Conservation (phyloP, 2,888 invertebrate genomes). For the Neocrepidodera transversa region DNA sequence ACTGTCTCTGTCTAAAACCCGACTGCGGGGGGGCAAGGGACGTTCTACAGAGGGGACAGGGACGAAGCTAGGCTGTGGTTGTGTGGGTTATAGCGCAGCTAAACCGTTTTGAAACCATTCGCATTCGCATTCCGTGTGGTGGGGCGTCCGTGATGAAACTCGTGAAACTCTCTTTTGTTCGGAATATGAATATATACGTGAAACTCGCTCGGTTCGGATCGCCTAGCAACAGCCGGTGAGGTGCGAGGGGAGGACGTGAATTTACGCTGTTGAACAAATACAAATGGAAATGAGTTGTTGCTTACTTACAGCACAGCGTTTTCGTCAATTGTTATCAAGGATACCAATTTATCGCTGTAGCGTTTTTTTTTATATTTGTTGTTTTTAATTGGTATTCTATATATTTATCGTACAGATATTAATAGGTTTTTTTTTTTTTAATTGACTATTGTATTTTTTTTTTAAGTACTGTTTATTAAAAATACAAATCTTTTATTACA, state of each 20-base stretch:
- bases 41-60: slow-evolving; percentile 25
- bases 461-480: too few relatives aligned
- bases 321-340: slow-evolving; percentile 28
- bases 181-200: slow-evolving; percentile 34
- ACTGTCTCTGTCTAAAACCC: slow-evolving; percentile 33
- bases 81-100: slow-evolving; percentile 46
- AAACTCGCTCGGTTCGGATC: slow-evolving; percentile 39
- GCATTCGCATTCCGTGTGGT: too few relatives aligned
- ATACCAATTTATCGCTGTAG: slow-evolving; percentile 35
- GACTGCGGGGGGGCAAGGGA: slow-evolving; percentile 27
- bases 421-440: too few relatives aligned
- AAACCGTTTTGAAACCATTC: slow-evolving; percentile 48
- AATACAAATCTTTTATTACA: too few relatives aligned
- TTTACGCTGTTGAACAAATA: slow-evolving; percentile 42
- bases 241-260: slow-evolving; percentile 44
- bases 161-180: slow-evolving; percentile 46
- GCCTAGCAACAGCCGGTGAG: slow-evolving; percentile 38
- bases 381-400: slow-evolving; percentile 34
- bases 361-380: too few relatives aligned
- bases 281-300: slow-evolving; percentile 43
- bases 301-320: slow-evolving; percentile 32
- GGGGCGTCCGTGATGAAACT: slow-evolving; percentile 42
- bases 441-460: too few relatives aligned
- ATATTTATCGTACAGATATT: too few relatives aligned
- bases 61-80: slow-evolving; percentile 39